Conservation (phyloP, 2,888 invertebrate genomes). For the Neoitamus cyanurus region DNA sequence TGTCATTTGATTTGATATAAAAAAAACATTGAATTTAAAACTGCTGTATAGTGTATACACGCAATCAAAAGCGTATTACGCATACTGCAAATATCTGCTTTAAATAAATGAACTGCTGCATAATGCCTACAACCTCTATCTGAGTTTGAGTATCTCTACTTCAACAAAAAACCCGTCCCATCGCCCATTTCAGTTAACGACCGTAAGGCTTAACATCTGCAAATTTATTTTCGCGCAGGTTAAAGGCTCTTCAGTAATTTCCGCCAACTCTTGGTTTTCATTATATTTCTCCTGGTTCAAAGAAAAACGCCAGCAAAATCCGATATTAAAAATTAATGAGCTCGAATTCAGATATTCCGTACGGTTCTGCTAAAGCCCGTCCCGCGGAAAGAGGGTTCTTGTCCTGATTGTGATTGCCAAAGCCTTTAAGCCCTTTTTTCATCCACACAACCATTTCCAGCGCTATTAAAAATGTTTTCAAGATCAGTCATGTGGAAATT, state of each 20-base stretch:
- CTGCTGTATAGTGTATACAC: too few relatives aligned
- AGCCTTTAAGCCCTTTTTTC: not conserved
- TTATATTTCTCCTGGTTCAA: not conserved
- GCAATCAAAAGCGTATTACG: too few relatives aligned
- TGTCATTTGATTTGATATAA: too few relatives aligned
- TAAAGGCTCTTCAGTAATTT: not conserved
- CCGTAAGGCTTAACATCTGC: not conserved
- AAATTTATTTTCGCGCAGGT: not conserved
- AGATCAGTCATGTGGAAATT: constrained; percentile 12
- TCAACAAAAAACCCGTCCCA: not conserved
- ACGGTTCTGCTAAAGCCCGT: not conserved
- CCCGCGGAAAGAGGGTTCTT: not conserved
- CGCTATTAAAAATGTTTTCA: constrained; percentile 5
- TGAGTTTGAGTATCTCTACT: not conserved
- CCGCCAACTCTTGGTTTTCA: not conserved
- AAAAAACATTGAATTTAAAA: too few relatives aligned
- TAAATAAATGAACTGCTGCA: not conserved
- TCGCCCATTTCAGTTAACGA: not conserved
- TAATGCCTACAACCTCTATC: not conserved
- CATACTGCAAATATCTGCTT: not conserved
- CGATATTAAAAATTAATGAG: constrained; percentile 26
- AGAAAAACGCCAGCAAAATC: not conserved
- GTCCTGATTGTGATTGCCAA: not conserved
- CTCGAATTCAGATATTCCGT: not conserved
- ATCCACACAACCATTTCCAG: not conserved